phyloP scores from a whole-genome alignment of 2,888 invertebrate species.

The Microdon myrmicae region DNA sequence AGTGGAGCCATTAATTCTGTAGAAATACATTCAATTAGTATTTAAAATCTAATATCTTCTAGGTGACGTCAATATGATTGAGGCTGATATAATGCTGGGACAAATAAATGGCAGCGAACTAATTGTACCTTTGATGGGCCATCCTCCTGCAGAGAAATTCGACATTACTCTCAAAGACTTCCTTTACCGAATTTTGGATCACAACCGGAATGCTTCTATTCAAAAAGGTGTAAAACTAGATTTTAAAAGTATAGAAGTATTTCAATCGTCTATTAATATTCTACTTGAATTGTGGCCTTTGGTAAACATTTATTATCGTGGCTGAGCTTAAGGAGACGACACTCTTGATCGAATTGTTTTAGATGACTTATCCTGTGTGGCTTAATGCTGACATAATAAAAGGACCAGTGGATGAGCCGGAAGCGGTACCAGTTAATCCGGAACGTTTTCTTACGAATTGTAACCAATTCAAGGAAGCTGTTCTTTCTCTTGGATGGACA shows the following conservation, averaged over 20 bases:
- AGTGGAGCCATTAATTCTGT: not conserved
- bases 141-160: slow-evolving; percentile 78
- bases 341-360: not conserved
- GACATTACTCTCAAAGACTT: slow-evolving; percentile 82
- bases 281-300: slow-evolving; percentile 63
- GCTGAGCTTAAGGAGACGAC: not conserved
- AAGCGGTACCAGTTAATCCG: slow-evolving; percentile 72
- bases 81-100: slow-evolving; percentile 85
- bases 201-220: slow-evolving; percentile 66
- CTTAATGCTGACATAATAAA: slow-evolving; percentile 84
- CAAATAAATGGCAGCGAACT: slow-evolving; percentile 67
- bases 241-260: slow-evolving; percentile 84
- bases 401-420: slow-evolving; percentile 76
- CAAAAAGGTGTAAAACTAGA: slow-evolving; percentile 87
- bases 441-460: slow-evolving; percentile 72
- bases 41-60: too few relatives aligned
- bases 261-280: slow-evolving; percentile 70
- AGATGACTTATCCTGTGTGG: slow-evolving; percentile 82
- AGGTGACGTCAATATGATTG: slow-evolving; percentile 80
- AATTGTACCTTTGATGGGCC: slow-evolving; percentile 83
- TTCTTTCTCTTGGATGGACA: slow-evolving; percentile 88
- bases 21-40: not conserved
- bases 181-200: slow-evolving; percentile 71
- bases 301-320: slow-evolving; percentile 63
- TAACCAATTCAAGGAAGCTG: slow-evolving; percentile 72